These are phyloP conservation scores for Euproctis similis DNA, from an alignment of 2,888 invertebrate genomes.

Conservation along the genomic window DNA sequence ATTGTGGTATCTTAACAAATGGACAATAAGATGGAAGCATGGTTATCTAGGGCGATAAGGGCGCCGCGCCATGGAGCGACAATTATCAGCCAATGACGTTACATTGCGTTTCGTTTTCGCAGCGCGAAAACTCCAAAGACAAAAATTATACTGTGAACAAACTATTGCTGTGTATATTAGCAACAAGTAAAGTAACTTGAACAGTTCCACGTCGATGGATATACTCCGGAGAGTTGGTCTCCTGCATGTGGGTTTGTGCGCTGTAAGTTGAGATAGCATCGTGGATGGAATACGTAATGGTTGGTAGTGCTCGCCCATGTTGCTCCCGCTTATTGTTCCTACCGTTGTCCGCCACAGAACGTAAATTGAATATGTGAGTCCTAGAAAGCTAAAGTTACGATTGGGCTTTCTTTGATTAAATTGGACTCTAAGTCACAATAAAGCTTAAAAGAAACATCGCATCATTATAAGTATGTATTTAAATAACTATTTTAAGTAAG, in stretches of 20 bases:
- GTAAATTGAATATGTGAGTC: constrained; percentile 58
- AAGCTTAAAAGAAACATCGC: no score
- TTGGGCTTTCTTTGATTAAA: constrained; percentile 35
- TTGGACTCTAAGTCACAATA: constrained; percentile 44
- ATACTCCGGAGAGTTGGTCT: constrained; percentile 8
- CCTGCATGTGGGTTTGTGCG: constrained; percentile 18
- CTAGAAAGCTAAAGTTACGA: constrained; percentile 35
- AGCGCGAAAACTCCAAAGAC: constrained; percentile 8
- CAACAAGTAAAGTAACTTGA: constrained; percentile 2
- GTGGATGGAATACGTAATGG: constrained; percentile 68
- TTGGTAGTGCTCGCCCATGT: constrained; percentile 67
- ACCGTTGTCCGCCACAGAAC: constrained; percentile 38
- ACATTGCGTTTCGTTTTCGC: constrained; percentile 34
- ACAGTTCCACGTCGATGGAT: constrained; percentile 12
- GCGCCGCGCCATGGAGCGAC: constrained; percentile 53
- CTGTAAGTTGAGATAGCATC: constrained; percentile 42
- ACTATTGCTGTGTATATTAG: constrained; percentile 30
- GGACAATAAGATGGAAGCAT: constrained; percentile 67
- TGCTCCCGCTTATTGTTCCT: constrained; percentile 52
- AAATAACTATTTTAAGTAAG: no score
- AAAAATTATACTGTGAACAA: constrained; percentile 7
- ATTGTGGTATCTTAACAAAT: constrained; percentile 65
- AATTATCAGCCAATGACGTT: constrained; percentile 64
- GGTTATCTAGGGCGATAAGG: constrained; percentile 73
- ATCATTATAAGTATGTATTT: no score